Conservation (phyloP, 2,113 vertebrate species). For the Campylomormyrus numenius region DNA sequence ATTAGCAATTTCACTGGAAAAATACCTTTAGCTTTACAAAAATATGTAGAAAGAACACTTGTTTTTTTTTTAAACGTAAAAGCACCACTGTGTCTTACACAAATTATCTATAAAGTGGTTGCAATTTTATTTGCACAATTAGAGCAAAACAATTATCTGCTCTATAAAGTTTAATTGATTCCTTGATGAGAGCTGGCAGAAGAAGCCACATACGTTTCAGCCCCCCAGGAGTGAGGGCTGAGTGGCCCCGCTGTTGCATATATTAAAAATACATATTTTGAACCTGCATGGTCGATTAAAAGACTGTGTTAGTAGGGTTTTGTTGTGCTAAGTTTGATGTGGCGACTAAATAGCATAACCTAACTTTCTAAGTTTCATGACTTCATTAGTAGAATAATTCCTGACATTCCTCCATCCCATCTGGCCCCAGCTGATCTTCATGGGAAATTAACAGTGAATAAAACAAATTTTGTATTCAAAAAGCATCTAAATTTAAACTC, state of each 20-base stretch:
- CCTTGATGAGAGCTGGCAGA: neutral
- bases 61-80: neutral
- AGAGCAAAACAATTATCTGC: constrained; percentile 10
- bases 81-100: neutral
- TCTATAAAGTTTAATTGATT: constrained; percentile 13
- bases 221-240: neutral
- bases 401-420: neutral
- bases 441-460: neutral
- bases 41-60: neutral
- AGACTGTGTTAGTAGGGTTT: neutral
- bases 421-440: neutral
- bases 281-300: neutral
- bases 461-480: neutral
- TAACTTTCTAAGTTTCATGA: neutral
- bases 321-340: neutral
- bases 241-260: neutral
- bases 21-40: constrained; percentile 1
- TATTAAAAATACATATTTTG: neutral
- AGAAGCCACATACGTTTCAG: neutral
- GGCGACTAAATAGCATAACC: neutral
- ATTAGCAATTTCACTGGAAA: neutral
- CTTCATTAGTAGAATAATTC: neutral
- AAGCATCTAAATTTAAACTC: neutral
- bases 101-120: constrained; percentile 5
- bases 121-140: constrained; percentile 2